These are phyloP conservation scores for Grantiella picta DNA, from an alignment of 2,113 vertebrate genomes.

Conservation along the genomic window DNA sequence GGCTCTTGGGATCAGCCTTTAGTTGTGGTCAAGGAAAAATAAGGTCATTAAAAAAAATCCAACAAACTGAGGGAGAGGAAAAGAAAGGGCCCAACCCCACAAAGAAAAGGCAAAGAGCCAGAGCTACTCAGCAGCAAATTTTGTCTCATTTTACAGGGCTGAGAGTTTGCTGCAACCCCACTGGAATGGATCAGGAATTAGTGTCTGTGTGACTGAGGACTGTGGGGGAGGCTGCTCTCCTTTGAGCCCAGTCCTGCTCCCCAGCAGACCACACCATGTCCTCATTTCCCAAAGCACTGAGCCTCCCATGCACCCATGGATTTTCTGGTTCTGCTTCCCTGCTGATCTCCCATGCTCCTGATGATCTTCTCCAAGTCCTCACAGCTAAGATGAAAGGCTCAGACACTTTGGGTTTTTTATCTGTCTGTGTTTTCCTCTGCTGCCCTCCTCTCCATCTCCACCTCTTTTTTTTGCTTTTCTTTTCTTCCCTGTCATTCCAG, in stretches of 20 bases:
- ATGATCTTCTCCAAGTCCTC: neutral
- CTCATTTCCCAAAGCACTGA: neutral
- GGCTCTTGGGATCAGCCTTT: conserved; percentile 28
- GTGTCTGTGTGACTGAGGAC: neutral
- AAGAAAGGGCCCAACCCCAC: neutral
- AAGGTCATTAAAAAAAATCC: neutral
- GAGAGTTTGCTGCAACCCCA: neutral
- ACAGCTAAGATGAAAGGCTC: neutral
- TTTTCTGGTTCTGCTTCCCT: neutral
- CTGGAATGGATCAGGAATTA: neutral
- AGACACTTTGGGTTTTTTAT: neutral
- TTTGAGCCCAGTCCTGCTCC: rapidly evolving
- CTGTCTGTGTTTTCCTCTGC: neutral
- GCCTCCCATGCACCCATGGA: neutral
- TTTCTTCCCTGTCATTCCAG: neutral
- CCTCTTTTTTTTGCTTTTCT: neutral
- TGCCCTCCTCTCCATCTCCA: neutral
- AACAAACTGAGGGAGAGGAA: neutral
- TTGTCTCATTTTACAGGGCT: neutral
- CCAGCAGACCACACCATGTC: neutral
- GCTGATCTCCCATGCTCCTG: neutral
- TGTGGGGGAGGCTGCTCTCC: neutral
- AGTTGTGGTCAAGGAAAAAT: neutral
- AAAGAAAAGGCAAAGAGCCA: neutral
- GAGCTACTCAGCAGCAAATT: neutral